Evolutionary conservation across 2,797 vertebrate species (phyloP).

Genomic region (Halcyon smyrnensis): DNA sequence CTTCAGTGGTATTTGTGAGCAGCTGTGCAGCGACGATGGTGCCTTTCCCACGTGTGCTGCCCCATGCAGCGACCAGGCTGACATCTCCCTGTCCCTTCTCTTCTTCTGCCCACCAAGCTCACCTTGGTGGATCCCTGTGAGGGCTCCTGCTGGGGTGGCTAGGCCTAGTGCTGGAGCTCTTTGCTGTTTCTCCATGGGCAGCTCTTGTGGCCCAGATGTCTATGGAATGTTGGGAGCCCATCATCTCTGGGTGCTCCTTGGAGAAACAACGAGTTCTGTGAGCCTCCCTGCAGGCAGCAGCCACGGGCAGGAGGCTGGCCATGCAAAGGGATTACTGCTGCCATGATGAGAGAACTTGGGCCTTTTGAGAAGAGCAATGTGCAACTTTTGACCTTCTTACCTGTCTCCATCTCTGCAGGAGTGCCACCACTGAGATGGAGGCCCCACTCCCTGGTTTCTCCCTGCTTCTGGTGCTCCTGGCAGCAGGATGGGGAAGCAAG

Average conservation of each 20-base stretch:
- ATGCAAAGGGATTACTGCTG: rapidly evolving
- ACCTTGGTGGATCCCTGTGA: not conserved
- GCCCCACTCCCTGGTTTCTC: constrained; percentile 66
- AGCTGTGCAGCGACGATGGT: rapidly evolving
- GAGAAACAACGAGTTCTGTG: rapidly evolving
- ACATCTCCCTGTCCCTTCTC: not conserved
- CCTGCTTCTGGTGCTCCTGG: constrained; percentile 72
- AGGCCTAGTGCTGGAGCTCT: rapidly evolving
- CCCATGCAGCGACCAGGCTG: rapidly evolving
- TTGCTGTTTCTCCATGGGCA: not conserved
- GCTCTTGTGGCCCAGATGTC: not conserved
- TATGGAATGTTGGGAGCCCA: not conserved
- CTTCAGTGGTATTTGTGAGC: not conserved
- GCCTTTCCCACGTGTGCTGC: not conserved
- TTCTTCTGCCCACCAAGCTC: not conserved
- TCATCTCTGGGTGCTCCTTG: not conserved
- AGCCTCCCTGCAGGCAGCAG: not conserved
- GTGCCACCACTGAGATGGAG: constrained; percentile 77
- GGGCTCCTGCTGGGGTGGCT: not conserved
- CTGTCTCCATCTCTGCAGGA: constrained; percentile 57
- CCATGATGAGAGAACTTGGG: not conserved
- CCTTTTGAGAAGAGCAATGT: not conserved
- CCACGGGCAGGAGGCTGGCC: rapidly evolving
- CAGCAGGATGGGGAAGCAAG: constrained; percentile 52
- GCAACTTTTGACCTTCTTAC: not conserved